Evolutionary conservation across 2,113 vertebrate genomes (phyloP).

Genomic region (Hydrolagus affinis): DNA sequence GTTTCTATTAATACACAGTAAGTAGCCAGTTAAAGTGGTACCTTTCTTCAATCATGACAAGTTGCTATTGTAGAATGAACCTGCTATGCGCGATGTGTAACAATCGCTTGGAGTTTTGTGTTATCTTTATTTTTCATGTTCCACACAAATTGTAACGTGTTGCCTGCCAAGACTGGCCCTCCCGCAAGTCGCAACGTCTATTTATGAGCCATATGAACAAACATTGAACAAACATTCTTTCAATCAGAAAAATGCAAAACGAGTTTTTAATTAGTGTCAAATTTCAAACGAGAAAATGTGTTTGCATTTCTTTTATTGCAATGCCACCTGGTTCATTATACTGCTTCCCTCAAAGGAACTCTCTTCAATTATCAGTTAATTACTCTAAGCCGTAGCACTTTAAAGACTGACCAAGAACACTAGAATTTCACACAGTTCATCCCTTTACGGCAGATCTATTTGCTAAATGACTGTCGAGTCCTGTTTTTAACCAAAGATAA

Average conservation of each 20-base stretch:
- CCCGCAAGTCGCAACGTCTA: conserved; percentile 44
- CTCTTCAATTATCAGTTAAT: conserved; percentile 40
- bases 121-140: conserved; percentile 25
- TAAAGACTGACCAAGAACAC: not conserved
- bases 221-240: conserved; percentile 38
- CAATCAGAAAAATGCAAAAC: conserved; percentile 51
- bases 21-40: not conserved
- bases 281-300: conserved; percentile 39
- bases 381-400: not conserved
- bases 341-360: conserved; percentile 35
- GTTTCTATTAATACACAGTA: no score
- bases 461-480: not conserved
- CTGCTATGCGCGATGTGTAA: not conserved
- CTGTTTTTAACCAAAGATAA: not conserved
- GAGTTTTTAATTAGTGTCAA: conserved; percentile 53
- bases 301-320: conserved; percentile 34
- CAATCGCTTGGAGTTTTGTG: not conserved
- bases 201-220: conserved; percentile 46
- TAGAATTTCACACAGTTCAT: not conserved
- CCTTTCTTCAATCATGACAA: not conserved
- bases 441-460: not conserved
- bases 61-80: not conserved
- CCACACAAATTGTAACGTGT: conserved; percentile 39
- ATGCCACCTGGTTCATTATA: no score
- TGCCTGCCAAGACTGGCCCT: conserved; percentile 43